Evolutionary conservation across 2,888 invertebrate genomes (phyloP).

Genomic region (Microplitis manilae): DNA sequence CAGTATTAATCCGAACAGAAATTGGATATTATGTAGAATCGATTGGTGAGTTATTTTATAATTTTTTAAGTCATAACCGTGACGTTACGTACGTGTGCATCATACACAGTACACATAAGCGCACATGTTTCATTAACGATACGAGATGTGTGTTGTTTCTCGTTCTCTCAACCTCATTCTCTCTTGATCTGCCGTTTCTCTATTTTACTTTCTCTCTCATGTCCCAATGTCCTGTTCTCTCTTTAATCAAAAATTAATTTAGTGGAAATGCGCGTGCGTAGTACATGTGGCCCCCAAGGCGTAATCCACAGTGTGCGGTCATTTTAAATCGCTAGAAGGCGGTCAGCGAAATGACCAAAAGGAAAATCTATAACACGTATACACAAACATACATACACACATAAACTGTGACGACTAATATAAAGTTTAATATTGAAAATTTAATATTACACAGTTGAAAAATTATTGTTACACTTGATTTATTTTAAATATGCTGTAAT

Average conservation of each 20-base stretch:
- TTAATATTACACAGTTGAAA: not conserved
- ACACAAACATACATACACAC: no score
- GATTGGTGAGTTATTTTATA: not conserved
- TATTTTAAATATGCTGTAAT: not conserved
- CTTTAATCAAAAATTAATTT: constrained; percentile 45
- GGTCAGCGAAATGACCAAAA: not conserved
- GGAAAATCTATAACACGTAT: not conserved
- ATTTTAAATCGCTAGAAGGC: constrained; percentile 13
- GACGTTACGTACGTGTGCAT: constrained; percentile 2
- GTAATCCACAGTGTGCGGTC: constrained; percentile 20
- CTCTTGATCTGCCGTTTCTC: no score
- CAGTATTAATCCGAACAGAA: not conserved
- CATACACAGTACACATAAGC: constrained; percentile 12
- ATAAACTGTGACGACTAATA: no score
- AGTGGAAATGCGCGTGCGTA: constrained; percentile 45
- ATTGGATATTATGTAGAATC: constrained; percentile 1
- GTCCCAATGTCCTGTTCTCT: not conserved
- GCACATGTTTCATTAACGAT: constrained; percentile 24
- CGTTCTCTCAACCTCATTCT: not conserved
- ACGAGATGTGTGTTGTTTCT: not conserved
- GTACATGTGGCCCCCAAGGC: constrained; percentile 24
- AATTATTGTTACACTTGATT: not conserved
- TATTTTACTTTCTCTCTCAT: not conserved
- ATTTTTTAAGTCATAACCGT: not conserved
- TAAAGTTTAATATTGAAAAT: not conserved